Base-by-base conservation (phyloP, 37 sponge, comb jelly and placozoan species). In the Beroe forskalii region DNA sequence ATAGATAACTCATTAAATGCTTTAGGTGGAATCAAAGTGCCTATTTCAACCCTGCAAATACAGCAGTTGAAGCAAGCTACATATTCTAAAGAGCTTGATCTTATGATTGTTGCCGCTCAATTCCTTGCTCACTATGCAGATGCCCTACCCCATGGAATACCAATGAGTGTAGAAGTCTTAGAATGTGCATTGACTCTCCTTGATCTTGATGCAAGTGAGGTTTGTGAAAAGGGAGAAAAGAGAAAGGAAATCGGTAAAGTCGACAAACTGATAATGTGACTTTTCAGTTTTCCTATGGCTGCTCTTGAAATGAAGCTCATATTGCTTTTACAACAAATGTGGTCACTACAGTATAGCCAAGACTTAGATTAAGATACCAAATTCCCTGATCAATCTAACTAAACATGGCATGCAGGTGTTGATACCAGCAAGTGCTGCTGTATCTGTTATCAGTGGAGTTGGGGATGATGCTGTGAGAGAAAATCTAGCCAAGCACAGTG, bases 111-210 rank as follows among this genome's bases (percentile, higher is more conserved):
- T 24, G 44, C 86, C 3, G 86, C 86, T n/a, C 86, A 80, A 48
- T 80, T 80, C 20, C 86, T 80, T 4, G 86, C 86, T 12, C 86
- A 80, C 55, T 80, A 80, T 48, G 86, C 86, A 24, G 86, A 80
- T 80, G 86, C 35, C 25, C 27, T 80, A 2, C 86, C 86, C 25
- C 37, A 38, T 43, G 35, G 30, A 24, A 43, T 32, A 33, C 55
- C 55, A 1, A 48, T 80, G 24, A 6, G 40, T 4, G n/a, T 27
- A 24, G 86, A 80, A 48, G 86, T 38, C 0, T 37, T 80, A 48
- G 55, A 44, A 14, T 80, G 86, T 38, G 30, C 86, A 3, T 48
- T 80, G 1, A 37, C 86, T 4, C 86, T 80, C 28, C 28, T 80
- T 25, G 86, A 80, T 17, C 55, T 80, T 0, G 86, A 80, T 37